Conservation (phyloP, 2,888 invertebrate species). For the Rhogogaster chlorosoma region DNA sequence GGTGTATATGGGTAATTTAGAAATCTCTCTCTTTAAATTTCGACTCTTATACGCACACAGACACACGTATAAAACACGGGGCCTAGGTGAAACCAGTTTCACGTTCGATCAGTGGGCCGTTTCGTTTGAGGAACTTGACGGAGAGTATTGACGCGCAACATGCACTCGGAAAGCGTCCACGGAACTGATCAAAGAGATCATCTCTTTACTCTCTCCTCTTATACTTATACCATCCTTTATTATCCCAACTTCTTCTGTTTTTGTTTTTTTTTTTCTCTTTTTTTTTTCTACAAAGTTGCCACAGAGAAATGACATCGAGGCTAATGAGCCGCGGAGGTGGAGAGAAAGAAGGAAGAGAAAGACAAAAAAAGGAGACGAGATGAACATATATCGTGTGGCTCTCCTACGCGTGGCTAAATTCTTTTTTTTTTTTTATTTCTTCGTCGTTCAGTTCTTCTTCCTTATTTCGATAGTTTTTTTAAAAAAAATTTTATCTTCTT, state of each 20-base stretch:
- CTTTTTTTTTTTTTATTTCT: neutral
- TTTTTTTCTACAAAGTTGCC: slow-evolving; percentile 8
- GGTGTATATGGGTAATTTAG: neutral
- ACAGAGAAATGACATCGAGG: slow-evolving; percentile 57
- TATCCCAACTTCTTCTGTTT: slow-evolving; percentile 51
- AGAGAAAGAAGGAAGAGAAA: neutral
- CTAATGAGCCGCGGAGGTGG: slow-evolving; percentile 57
- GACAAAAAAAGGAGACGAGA: neutral
- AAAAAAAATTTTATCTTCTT: no score
- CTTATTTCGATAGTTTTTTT: no score
- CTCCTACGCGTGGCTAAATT: slow-evolving; percentile 31
- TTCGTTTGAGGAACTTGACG: slow-evolving; percentile 30
- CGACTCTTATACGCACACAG: neutral
- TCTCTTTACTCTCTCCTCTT: slow-evolving; percentile 46
- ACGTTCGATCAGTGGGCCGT: slow-evolving; percentile 15
- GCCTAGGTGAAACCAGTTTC: slow-evolving; percentile 5
- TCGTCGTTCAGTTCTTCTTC: no score
- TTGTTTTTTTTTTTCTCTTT: slow-evolving; percentile 29
- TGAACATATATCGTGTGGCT: neutral
- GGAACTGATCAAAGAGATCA: slow-evolving; percentile 65
- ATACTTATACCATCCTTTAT: slow-evolving; percentile 23
- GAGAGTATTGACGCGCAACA: slow-evolving; percentile 55
- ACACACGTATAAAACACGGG: neutral
- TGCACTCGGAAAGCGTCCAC: slow-evolving; percentile 65
- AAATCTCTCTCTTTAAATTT: slow-evolving; percentile 18